A percentile compares a stretch with the other conserved stretches of the same genome.
Evolutionary conservation across 37 sponge, comb jelly and placozoan species (phyloP).

Genomic region (Corticium candelabrum): DNA sequence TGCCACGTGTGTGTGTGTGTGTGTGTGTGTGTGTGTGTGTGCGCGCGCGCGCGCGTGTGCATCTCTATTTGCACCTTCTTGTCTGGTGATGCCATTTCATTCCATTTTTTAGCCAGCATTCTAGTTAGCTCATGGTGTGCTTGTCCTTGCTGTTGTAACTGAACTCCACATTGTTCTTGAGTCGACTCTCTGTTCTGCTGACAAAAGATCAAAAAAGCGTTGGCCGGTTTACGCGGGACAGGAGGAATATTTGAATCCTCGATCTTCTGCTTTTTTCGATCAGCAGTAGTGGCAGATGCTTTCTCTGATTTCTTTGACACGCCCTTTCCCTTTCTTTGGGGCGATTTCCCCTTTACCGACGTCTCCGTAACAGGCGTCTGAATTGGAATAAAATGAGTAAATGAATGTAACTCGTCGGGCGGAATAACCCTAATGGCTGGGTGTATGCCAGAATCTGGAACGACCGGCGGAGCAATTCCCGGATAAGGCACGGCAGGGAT

Average conservation of each 20-base stretch:
- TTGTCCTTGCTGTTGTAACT: constrained; percentile 22
- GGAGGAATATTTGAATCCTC: background rate
- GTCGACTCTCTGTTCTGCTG: constrained; percentile 42
- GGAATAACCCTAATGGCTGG: no score
- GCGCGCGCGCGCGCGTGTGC: no score
- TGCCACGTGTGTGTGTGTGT: no score
- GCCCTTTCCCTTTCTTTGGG: constrained; percentile 3
- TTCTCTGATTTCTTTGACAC: background rate
- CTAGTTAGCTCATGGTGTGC: constrained; percentile 75
- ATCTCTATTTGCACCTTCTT: constrained; percentile 41
- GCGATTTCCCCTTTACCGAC: no score
- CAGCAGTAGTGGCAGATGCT: no score
- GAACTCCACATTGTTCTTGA: constrained; percentile 37
- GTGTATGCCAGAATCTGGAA: no score
- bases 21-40: no score
- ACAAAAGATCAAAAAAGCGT: constrained; percentile 75
- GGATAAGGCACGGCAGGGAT: no score
- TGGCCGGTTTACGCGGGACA: constrained; percentile 66
- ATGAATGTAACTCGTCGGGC: background rate
- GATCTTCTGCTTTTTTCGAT: background rate
- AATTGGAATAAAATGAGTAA: background rate
- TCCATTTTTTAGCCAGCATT: constrained; percentile 50
- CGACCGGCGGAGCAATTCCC: no score
- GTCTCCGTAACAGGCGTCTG: background rate
- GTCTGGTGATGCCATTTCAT: constrained; percentile 32